A percentile compares a stretch with the other conserved stretches of the same genome.
These are phyloP conservation scores for Sinohyriopsis cumingii DNA, from an alignment of 2,888 invertebrate genomes.

Conservation along the genomic window DNA sequence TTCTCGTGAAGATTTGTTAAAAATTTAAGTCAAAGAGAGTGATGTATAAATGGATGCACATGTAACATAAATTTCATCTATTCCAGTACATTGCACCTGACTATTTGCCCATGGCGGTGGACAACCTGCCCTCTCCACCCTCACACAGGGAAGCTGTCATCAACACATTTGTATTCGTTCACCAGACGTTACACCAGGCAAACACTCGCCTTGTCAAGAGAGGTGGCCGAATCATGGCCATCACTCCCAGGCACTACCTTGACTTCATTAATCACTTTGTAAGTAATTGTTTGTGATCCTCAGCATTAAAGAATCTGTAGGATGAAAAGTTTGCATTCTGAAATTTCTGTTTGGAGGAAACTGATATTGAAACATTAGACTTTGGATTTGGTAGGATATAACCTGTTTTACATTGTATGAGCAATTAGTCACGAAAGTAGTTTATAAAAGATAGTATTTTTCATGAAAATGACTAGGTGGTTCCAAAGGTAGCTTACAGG, in stretches of 20 bases:
- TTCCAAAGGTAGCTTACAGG: neutral
- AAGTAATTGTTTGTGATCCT: slow-evolving; percentile 43
- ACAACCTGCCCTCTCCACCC: slow-evolving; percentile 76
- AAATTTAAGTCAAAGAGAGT: too few relatives aligned
- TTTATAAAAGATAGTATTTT: too few relatives aligned
- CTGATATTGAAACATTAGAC: neutral
- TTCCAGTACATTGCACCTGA: slow-evolving; percentile 87
- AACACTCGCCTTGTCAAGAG: slow-evolving; percentile 92
- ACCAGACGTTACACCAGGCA: slow-evolving; percentile 96
- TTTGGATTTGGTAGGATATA: neutral
- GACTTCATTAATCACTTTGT: slow-evolving; percentile 99
- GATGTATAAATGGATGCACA: too few relatives aligned
- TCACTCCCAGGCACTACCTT: slow-evolving; percentile 97
- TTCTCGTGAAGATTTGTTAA: too few relatives aligned
- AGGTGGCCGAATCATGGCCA: slow-evolving; percentile 96
- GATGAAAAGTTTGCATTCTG: too few relatives aligned
- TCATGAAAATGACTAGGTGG: neutral
- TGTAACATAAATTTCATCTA: too few relatives aligned
- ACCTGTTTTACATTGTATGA: neutral
- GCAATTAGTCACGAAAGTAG: too few relatives aligned
- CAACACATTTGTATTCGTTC: slow-evolving; percentile 98
- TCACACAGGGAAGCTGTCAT: slow-evolving; percentile 96
- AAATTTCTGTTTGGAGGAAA: neutral
- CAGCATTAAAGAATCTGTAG: neutral
- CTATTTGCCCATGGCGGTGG: slow-evolving; percentile 91